Evolutionary conservation across 2,113 vertebrate species (phyloP).

Genomic region (Orientallactaga bullata): DNA sequence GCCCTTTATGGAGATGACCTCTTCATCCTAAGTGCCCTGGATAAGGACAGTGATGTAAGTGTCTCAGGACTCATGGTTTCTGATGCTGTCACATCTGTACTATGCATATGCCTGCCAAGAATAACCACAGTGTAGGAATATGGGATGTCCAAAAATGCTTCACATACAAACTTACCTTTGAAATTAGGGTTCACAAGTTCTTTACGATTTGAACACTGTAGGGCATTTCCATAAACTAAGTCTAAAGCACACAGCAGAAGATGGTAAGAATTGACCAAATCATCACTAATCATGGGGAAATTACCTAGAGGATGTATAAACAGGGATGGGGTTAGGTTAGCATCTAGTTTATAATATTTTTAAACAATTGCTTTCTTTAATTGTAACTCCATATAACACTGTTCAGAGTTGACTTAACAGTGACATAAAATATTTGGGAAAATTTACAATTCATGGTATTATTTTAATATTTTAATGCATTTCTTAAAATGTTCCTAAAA

Average conservation of each 20-base stretch:
- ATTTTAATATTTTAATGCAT: slow-evolving; percentile 48
- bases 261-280: slow-evolving; percentile 98
- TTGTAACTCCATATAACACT: background rate
- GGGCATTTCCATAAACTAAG: slow-evolving; percentile 94
- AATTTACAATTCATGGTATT: slow-evolving; percentile 47
- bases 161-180: slow-evolving; percentile 88
- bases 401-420: slow-evolving; percentile 9
- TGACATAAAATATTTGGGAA: background rate
- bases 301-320: slow-evolving; percentile 89
- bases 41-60: background rate
- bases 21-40: too few species aligned
- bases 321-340: slow-evolving; percentile 2
- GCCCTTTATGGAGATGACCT: background rate
- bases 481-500: slow-evolving; percentile 53
- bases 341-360: slow-evolving; percentile 35
- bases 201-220: slow-evolving; percentile 93
- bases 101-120: background rate
- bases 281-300: slow-evolving; percentile 98
- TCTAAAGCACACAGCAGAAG: slow-evolving; percentile 95
- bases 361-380: slow-evolving; percentile 50
- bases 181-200: slow-evolving; percentile 95
- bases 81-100: background rate
- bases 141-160: background rate
- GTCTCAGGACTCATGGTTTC: background rate
- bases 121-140: background rate